A percentile compares a stretch with the other conserved stretches of the same genome.
These are phyloP conservation scores for Capreolus pygargus DNA, from an alignment of 2,113 vertebrate genomes.

Conservation along the genomic window DNA sequence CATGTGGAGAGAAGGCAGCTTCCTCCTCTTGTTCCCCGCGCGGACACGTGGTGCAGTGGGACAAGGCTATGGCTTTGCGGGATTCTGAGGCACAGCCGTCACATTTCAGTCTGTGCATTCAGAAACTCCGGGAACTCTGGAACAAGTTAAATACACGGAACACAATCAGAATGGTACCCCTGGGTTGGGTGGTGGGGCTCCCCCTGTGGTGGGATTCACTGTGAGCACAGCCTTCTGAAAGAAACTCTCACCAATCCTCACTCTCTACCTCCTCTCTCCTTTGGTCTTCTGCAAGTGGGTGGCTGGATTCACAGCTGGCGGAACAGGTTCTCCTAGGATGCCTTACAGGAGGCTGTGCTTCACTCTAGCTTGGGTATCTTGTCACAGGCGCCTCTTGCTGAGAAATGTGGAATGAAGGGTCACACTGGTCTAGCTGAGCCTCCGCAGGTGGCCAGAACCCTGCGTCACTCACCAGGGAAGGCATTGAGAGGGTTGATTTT, in stretches of 20 bases:
- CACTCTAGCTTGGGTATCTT: not conserved
- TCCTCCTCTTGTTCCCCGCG: not conserved
- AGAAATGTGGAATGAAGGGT: not conserved
- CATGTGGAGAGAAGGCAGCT: not conserved
- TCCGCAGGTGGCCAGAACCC: too few relatives aligned
- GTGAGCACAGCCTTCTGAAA: not conserved
- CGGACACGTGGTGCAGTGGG: not conserved
- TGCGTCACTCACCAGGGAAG: not conserved
- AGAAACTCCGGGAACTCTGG: not conserved
- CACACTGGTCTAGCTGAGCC: not conserved
- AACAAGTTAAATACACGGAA: not conserved
- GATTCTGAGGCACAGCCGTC: not conserved
- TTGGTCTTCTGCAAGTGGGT: not conserved
- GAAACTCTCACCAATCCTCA: not conserved
- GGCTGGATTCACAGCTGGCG: not conserved
- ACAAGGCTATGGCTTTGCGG: not conserved
- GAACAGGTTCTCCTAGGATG: not conserved
- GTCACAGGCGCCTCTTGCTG: not conserved
- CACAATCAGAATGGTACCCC: not conserved
- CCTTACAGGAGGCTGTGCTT: not conserved
- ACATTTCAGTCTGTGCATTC: not conserved
- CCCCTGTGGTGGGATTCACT: not conserved
- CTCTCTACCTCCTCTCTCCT: not conserved
- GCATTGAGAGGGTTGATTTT: not conserved
- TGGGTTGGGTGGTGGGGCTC: not conserved